phyloP scores from a whole-genome alignment of 1,140 invertebrate species.

The Scaptomyza hsui region DNA sequence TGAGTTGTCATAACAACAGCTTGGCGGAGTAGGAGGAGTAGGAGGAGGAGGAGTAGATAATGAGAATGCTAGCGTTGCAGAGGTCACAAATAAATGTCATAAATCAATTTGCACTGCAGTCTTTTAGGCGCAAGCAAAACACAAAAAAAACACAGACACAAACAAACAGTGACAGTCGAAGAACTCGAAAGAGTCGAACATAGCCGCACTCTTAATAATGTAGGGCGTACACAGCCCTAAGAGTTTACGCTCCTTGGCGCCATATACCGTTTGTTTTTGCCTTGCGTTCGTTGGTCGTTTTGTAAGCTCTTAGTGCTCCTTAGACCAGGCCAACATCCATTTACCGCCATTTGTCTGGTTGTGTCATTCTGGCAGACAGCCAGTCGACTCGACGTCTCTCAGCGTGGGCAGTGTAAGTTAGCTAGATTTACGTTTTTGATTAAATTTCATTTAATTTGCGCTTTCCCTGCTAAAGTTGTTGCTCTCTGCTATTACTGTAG shows the following conservation, averaged over 20 bases:
- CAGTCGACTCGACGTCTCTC: constrained; percentile 44
- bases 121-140: constrained; percentile 64
- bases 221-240: constrained; percentile 30
- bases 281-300: constrained; percentile 25
- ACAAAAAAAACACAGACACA: constrained; percentile 36
- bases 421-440: constrained; percentile 79
- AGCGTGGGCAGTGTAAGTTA: constrained; percentile 58
- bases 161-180: constrained; percentile 14
- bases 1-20: background rate
- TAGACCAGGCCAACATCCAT: constrained; percentile 7
- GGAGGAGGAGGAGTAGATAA: too few species aligned
- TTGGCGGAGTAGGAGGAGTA: too few species aligned
- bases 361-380: constrained; percentile 65
- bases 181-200: constrained; percentile 22
- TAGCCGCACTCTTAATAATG: constrained; percentile 31
- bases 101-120: constrained; percentile 67
- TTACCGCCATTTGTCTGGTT: constrained; percentile 44
- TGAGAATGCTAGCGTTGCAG: background rate
- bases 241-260: constrained; percentile 59
- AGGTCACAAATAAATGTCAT: constrained; percentile 65
- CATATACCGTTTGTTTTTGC: constrained; percentile 8
- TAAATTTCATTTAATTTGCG: constrained; percentile 78
- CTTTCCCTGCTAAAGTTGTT: constrained; percentile 38
- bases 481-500: too few species aligned
- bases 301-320: constrained; percentile 13